phyloP scores from a whole-genome alignment of 1,140 invertebrate genomes.

The Wasmannia auropunctata region DNA sequence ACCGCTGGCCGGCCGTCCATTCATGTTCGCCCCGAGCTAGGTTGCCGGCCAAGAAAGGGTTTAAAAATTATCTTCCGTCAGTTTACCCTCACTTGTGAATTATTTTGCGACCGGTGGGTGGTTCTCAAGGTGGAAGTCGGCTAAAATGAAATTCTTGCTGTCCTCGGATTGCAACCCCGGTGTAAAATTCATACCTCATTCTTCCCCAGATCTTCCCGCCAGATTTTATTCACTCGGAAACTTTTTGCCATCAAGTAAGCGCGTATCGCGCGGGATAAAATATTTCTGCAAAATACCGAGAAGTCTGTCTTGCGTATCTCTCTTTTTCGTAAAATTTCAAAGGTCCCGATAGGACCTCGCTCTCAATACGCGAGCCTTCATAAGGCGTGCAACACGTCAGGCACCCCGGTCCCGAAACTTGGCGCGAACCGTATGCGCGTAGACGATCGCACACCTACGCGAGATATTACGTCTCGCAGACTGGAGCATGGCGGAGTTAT shows the following conservation, averaged over 20 bases:
- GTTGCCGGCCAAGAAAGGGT: constrained; percentile 57
- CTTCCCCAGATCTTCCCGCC: no score
- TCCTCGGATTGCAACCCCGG: constrained; percentile 8
- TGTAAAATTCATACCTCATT: constrained; percentile 20
- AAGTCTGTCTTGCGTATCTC: neutral
- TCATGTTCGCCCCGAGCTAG: constrained; percentile 63
- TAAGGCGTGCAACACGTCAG: constrained; percentile 28
- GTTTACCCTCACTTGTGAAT: constrained; percentile 52
- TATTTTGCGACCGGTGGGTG: constrained; percentile 41
- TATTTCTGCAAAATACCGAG: neutral
- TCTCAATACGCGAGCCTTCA: constrained; percentile 33
- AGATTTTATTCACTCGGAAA: neutral
- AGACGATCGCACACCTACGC: constrained; percentile 48
- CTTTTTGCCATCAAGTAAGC: neutral
- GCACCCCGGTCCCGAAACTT: neutral
- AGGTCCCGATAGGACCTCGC: neutral
- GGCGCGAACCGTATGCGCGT: constrained; percentile 27
- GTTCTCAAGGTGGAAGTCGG: constrained; percentile 34
- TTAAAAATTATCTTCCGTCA: constrained; percentile 66
- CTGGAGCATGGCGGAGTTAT: constrained; percentile 71
- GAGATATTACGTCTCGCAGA: constrained; percentile 71
- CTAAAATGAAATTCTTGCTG: constrained; percentile 39
- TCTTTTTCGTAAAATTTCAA: neutral
- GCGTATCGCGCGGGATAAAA: neutral
- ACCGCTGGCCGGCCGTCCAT: constrained; percentile 68